These are phyloP conservation scores for Melanogrammus aeglefinus DNA, from an alignment of 2,797 vertebrate genomes.

Conservation along the genomic window DNA sequence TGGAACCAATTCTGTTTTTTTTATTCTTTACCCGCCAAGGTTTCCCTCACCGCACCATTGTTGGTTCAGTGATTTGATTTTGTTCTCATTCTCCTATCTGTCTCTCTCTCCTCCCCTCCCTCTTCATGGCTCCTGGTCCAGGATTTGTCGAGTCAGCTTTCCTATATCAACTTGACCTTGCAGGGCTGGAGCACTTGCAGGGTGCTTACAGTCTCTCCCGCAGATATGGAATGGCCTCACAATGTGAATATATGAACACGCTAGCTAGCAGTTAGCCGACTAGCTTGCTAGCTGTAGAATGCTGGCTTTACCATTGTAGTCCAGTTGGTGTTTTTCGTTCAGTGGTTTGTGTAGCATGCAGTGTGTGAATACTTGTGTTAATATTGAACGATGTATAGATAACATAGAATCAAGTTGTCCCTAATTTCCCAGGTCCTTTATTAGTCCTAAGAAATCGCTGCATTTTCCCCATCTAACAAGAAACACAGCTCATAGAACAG, in stretches of 20 bases:
- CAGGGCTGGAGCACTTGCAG: constrained; percentile 86
- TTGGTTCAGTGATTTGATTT: constrained; percentile 24
- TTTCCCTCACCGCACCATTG: not conserved
- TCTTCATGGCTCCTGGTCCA: constrained; percentile 66
- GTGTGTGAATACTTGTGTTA: constrained; percentile 15
- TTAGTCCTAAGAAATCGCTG: constrained; percentile 13
- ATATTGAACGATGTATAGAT: constrained; percentile 20
- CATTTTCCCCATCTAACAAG: constrained; percentile 35
- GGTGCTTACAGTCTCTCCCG: constrained; percentile 80
- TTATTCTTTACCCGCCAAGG: not conserved
- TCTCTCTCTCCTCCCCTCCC: constrained; percentile 60
- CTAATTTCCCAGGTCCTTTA: not conserved
- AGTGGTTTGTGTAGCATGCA: not conserved
- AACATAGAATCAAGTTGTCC: not conserved
- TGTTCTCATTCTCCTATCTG: constrained; percentile 32
- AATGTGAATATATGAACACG: constrained; percentile 72
- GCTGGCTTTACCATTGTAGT: constrained; percentile 37
- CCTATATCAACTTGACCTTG: constrained; percentile 89
- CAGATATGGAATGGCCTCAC: constrained; percentile 81
- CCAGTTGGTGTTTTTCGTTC: not conserved
- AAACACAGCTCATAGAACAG: constrained; percentile 39
- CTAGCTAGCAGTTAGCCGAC: constrained; percentile 35
- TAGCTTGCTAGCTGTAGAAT: constrained; percentile 42
- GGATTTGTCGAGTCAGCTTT: constrained; percentile 93
- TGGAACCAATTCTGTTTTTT: too few relatives aligned